These are phyloP conservation scores for Osedax fenrisi DNA, from an alignment of 2,888 invertebrate species.

Conservation along the genomic window DNA sequence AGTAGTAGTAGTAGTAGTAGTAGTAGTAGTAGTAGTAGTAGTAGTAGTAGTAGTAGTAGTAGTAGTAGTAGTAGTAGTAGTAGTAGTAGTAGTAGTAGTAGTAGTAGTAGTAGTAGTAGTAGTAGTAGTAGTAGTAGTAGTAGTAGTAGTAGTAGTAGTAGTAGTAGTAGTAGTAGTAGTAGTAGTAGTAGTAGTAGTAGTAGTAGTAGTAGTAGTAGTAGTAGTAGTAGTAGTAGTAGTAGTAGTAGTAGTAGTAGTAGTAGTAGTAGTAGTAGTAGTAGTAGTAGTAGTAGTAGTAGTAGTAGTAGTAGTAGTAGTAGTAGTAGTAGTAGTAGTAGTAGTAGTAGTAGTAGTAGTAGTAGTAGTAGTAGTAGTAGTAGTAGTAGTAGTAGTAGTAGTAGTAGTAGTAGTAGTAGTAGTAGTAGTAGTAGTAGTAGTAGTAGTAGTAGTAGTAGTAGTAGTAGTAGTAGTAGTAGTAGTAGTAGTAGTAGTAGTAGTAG, in stretches of 20 bases:
- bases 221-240: neutral
- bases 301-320: neutral
- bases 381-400: neutral
- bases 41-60: neutral
- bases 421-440: neutral
- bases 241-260: neutral
- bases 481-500: neutral
- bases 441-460: neutral
- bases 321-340: neutral
- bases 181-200: neutral
- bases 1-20: neutral
- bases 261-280: neutral
- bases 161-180: neutral
- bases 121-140: neutral
- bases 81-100: neutral
- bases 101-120: neutral
- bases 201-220: neutral
- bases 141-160: neutral
- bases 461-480: neutral
- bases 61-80: neutral
- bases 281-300: neutral
- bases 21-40: neutral
- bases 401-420: neutral
- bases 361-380: neutral
- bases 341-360: neutral